Percentiles rank a stretch among this genome's conserved stretches.
Conservation (phyloP, 2,888 invertebrate genomes). For the Nomada hirtipes region DNA sequence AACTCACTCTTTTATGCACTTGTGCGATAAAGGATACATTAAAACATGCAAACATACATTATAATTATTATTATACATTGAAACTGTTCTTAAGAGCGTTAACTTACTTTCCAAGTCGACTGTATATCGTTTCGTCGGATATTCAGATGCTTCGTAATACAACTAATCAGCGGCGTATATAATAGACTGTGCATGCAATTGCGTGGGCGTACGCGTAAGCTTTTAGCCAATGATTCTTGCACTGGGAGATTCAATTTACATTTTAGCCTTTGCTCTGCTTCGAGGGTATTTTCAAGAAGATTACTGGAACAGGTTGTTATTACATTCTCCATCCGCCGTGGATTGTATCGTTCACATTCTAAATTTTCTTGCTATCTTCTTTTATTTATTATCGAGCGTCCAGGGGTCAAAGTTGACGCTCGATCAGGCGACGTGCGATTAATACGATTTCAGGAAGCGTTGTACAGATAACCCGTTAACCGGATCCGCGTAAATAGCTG, state of each 20-base stretch:
- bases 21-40: no score
- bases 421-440: background rate
- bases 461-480: conserved; percentile 43
- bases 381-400: background rate
- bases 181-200: background rate
- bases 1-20: no score
- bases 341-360: background rate
- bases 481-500: conserved; percentile 67
- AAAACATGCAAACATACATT: background rate
- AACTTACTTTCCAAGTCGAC: background rate
- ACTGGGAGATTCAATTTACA: background rate
- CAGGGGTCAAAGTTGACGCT: background rate
- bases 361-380: background rate
- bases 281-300: no score
- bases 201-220: background rate
- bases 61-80: no score
- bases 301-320: no score
- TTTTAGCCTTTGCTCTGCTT: background rate
- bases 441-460: conserved; percentile 28
- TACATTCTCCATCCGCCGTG: background rate
- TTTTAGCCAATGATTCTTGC: background rate
- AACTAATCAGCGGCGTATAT: background rate
- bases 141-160: background rate
- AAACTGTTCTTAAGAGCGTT: no score
- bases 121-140: background rate